Conservation (phyloP, 2,113 vertebrate genomes). For the Falco punctatus region DNA sequence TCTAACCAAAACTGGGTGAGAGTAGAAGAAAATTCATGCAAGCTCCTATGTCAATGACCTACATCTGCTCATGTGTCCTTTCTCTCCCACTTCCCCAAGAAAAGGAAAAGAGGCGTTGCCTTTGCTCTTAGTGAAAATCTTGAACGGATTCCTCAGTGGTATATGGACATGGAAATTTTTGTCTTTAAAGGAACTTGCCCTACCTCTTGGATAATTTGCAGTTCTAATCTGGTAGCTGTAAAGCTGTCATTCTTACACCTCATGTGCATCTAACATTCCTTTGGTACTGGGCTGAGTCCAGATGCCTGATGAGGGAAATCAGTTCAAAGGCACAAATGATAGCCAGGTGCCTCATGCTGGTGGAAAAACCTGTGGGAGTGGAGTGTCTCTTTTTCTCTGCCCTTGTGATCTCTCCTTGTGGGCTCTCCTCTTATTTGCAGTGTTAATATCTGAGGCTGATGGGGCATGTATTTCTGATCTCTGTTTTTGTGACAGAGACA, state of each 20-base stretch:
- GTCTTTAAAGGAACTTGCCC: background rate
- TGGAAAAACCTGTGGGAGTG: background rate
- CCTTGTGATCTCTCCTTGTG: background rate
- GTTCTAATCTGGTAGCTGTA: conserved; percentile 40
- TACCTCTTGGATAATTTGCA: background rate
- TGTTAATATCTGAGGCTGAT: background rate
- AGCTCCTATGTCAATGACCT: background rate
- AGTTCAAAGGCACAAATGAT: background rate
- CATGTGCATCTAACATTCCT: background rate
- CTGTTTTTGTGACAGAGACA: background rate
- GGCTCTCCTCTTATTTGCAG: background rate
- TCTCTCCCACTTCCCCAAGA: background rate
- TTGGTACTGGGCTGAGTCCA: background rate
- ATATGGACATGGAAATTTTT: background rate
- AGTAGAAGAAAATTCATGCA: background rate
- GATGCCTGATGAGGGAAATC: background rate
- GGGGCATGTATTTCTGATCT: background rate
- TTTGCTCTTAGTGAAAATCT: background rate
- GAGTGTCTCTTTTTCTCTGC: background rate
- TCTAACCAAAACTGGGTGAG: background rate
- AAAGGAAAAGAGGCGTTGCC: background rate
- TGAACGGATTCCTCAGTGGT: background rate
- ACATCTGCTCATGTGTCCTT: background rate
- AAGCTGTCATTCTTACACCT: background rate
- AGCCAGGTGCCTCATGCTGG: background rate